phyloP scores from a whole-genome alignment of 2,113 vertebrate species.

The Indicator maculatus region DNA sequence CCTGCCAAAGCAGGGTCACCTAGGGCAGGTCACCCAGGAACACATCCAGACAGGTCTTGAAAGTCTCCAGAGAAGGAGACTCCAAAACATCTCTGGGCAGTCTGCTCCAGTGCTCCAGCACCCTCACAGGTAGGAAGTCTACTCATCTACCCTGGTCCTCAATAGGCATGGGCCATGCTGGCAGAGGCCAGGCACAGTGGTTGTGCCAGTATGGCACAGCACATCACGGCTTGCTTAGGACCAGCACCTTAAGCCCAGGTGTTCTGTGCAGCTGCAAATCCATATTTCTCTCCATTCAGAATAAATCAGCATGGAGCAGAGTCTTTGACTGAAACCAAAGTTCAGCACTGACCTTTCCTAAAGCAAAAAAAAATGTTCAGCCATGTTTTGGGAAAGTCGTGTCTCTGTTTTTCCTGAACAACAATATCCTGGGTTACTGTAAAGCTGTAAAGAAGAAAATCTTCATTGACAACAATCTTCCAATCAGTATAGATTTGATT shows the following conservation, averaged over 20 bases:
- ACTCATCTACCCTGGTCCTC: fast-evolving
- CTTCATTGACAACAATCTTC: neutral
- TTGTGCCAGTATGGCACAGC: neutral
- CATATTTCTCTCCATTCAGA: neutral
- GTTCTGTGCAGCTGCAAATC: neutral
- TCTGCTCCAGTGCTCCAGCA: no score
- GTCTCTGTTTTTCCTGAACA: neutral
- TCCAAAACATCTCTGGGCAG: no score
- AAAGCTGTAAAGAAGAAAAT: neutral
- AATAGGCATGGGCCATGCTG: neutral
- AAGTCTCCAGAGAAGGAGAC: no score
- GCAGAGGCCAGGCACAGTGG: neutral
- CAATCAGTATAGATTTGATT: neutral
- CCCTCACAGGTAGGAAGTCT: no score
- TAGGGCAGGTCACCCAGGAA: no score
- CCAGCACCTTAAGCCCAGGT: neutral
- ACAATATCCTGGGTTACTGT: neutral
- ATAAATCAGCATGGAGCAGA: neutral
- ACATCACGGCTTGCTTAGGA: fast-evolving
- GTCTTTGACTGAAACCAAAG: neutral
- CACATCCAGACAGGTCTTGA: no score
- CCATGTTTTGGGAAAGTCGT: neutral
- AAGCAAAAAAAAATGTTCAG: neutral
- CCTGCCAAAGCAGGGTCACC: no score
- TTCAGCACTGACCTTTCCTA: neutral